Evolutionary conservation across 2,888 invertebrate species (phyloP), one percentile per base, ranked within the genome.

Genomic region (Phalera bucephala): DNA sequence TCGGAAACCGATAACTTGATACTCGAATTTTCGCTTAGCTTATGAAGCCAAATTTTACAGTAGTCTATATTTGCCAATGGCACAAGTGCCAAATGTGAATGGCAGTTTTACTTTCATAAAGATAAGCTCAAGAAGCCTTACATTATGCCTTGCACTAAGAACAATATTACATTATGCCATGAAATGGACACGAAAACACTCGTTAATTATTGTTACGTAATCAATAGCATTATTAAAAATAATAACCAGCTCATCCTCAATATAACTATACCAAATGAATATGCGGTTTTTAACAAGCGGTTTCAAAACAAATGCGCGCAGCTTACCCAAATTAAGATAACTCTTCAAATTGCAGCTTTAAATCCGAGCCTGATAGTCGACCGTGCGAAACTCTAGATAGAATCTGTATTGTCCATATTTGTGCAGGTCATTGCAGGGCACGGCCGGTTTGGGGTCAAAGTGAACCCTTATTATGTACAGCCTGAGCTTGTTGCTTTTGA

Each of bases 351-450:
- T 59, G 62, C 57, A 48, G 49, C 54, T 45, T 62, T 64, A 66
- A 67, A 67, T 64, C 62, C 47, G 50, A 49, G 53, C 52, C 51
- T 59, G 63, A 66, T 65, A 57, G 46, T 56, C 60, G 61, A 74
- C 70, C 80, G 80, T 80, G 80, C 72, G 80, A 80, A 80, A 69
- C 64, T 52, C 46, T 37, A 65, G 80, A 80, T 80, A 78, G 59
- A 59, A 80, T 80, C 80, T 64, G 60, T 46, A 58, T 54, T 58
- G 70, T 62, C 80, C 78, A 72, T 80, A 80, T 78, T 79, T 72
- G 78, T 72, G 46, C 54, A 49, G 60, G 59, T 61, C 64, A 66
- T 70, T 68, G 64, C 65, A 45, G 62, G 60, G 70, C 67, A 66
- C 65, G 65, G 64, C 56, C 51, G 52, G 61, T 64, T 55, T 50